Conservation (phyloP, 2,888 invertebrate genomes). For the Melanchra persicariae region DNA sequence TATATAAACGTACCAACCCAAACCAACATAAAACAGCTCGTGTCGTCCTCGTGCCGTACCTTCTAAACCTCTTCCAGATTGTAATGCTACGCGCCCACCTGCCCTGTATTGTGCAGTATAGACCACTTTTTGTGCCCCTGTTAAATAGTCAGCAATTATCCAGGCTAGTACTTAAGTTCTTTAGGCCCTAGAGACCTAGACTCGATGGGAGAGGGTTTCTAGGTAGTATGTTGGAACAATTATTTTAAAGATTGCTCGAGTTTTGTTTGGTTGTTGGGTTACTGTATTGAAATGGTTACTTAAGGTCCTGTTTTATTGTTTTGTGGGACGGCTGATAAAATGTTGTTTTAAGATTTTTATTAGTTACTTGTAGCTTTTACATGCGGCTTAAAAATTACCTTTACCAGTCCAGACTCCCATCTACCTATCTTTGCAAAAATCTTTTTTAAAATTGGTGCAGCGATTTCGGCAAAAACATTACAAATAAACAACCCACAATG, state of each 20-base stretch:
- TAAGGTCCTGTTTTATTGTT: not conserved
- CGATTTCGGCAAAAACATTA: no score
- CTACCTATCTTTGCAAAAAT: no score
- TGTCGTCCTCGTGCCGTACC: slow-evolving; percentile 51
- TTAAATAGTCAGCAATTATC: slow-evolving; percentile 62
- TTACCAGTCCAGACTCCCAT: no score
- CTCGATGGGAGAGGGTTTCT: slow-evolving; percentile 33
- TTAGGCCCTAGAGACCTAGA: slow-evolving; percentile 60
- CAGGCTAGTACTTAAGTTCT: slow-evolving; percentile 41
- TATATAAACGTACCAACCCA: no score
- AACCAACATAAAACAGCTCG: no score
- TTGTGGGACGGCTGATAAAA: not conserved
- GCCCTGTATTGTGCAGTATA: slow-evolving; percentile 55
- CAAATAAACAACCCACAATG: no score
- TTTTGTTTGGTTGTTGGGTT: not conserved
- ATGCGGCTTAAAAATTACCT: no score
- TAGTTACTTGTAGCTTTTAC: no score
- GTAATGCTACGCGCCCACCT: slow-evolving; percentile 58
- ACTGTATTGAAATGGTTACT: not conserved
- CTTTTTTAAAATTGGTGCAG: no score
- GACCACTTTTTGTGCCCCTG: slow-evolving; percentile 56
- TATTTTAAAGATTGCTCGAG: not conserved
- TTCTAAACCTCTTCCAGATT: slow-evolving; percentile 26
- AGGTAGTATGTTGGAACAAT: slow-evolving; percentile 6
- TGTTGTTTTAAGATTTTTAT: no score